Percentiles rank a stretch among this genome's conserved stretches.
Conservation (phyloP, 2,113 vertebrate genomes). For the Neopipo cinnamomea region DNA sequence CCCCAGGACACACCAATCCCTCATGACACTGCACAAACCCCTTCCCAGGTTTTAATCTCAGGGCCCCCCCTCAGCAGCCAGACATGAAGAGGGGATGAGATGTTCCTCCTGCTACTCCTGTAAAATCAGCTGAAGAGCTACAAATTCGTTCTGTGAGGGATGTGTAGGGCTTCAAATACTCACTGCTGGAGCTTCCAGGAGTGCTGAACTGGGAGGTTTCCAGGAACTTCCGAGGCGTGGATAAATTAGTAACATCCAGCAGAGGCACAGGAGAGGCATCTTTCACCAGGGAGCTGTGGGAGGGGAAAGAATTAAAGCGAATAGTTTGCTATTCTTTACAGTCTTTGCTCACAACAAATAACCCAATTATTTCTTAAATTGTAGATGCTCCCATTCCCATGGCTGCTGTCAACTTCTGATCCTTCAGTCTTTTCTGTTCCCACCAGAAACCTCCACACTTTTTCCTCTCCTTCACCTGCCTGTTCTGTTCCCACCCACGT, state of each 20-base stretch:
- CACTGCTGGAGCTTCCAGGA: conserved; percentile 81
- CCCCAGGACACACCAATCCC: not conserved
- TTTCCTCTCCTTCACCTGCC: not conserved
- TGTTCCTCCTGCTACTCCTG: not conserved
- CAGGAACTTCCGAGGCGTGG: conserved; percentile 89
- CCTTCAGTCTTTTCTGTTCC: not conserved
- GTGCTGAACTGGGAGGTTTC: conserved; percentile 87
- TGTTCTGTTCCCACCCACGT: not conserved
- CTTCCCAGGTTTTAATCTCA: not conserved
- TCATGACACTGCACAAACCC: not conserved
- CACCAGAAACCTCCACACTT: not conserved
- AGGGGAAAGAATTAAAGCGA: not conserved
- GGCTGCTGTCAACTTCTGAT: not conserved
- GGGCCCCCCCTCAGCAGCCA: not conserved
- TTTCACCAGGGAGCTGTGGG: conserved; percentile 79
- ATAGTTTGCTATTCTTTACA: not conserved
- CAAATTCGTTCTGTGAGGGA: not conserved
- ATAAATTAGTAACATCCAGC: conserved; percentile 87
- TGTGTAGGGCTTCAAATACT: not conserved
- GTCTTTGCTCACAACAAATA: not conserved
- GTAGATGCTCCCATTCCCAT: not conserved
- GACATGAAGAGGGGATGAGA: fast-evolving
- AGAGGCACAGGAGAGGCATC: conserved; percentile 80
- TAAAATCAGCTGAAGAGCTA: not conserved
- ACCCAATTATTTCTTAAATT: not conserved